Percentiles rank a stretch among this genome's conserved stretches.
These are phyloP conservation scores for Chelon labrosus DNA, from an alignment of 2,797 vertebrate species.

Conservation along the genomic window DNA sequence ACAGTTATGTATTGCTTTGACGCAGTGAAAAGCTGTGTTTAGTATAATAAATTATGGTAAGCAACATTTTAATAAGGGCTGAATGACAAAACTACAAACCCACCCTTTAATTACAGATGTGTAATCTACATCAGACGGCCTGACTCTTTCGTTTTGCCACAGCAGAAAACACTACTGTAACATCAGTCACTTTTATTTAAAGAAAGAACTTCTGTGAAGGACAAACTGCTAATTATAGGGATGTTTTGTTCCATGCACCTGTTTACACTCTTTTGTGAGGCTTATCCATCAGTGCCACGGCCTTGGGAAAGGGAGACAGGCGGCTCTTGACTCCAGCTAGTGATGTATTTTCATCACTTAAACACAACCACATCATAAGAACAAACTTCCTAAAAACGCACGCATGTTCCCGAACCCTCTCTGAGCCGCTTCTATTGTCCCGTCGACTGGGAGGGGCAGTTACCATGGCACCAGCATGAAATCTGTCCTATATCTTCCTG, in stretches of 20 bases:
- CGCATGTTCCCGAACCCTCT: not conserved
- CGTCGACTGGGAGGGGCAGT: conserved; percentile 32
- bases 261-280: conserved; percentile 27
- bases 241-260: conserved; percentile 43
- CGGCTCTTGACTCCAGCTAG: not conserved
- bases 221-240: conserved; percentile 40
- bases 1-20: not conserved
- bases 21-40: not conserved
- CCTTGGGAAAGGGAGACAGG: conserved; percentile 20
- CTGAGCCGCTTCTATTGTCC: conserved; percentile 45
- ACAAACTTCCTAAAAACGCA: conserved; percentile 68
- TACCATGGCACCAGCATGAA: conserved; percentile 46
- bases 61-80: conserved; percentile 3
- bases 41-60: no score
- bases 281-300: conserved; percentile 7
- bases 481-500: conserved; percentile 65
- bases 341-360: conserved; percentile 42
- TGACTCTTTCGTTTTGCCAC: conserved; percentile 2
- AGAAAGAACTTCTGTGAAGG: conserved; percentile 10
- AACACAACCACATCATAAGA: conserved; percentile 37
- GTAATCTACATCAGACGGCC: not conserved
- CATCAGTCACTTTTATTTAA: conserved; percentile 23
- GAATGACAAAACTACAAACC: not conserved
- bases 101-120: conserved; percentile 30
- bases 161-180: conserved; percentile 18